A percentile compares a stretch with the other conserved stretches of the same genome.
phyloP scores from a whole-genome alignment of 1,140 invertebrate species.

The Drosophila tsacasi region DNA sequence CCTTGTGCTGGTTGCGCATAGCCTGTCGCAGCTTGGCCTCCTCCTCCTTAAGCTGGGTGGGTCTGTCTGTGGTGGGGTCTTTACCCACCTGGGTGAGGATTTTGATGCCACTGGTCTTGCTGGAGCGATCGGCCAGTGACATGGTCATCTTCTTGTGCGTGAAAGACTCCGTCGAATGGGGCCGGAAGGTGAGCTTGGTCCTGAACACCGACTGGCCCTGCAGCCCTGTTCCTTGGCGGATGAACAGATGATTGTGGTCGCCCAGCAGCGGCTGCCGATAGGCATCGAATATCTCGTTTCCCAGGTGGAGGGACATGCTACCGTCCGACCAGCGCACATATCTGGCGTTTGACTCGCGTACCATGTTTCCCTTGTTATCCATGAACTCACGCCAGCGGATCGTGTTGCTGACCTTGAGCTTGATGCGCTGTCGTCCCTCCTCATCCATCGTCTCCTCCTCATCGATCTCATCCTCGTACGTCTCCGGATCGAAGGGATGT shows the following conservation, averaged over 20 bases:
- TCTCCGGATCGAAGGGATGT: slow-evolving; percentile 96
- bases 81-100: slow-evolving; percentile 96
- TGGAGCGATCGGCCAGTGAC: slow-evolving; percentile 98
- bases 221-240: slow-evolving; percentile 98
- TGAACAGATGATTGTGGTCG: slow-evolving; percentile 97
- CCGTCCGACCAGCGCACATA: slow-evolving; percentile 99
- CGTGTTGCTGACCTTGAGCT: slow-evolving; percentile 98
- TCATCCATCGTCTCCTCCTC: slow-evolving; percentile 99
- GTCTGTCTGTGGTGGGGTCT: slow-evolving; percentile 96
- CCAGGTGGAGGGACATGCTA: slow-evolving; percentile 98
- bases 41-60: slow-evolving; percentile 96
- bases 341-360: slow-evolving; percentile 97
- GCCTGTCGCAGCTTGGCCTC: slow-evolving; percentile 96
- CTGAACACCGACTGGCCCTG: slow-evolving; percentile 98
- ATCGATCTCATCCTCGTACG: slow-evolving; percentile 99
- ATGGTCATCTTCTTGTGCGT: slow-evolving; percentile 99
- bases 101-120: slow-evolving; percentile 98
- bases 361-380: slow-evolving; percentile 93
- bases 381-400: slow-evolving; percentile 97
- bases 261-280: slow-evolving; percentile 95
- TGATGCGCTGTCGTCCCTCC: slow-evolving; percentile 96
- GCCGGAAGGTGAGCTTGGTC: slow-evolving; percentile 98
- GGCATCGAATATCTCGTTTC: slow-evolving; percentile 99
- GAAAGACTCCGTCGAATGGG: slow-evolving; percentile 99
- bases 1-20: slow-evolving; percentile 88